These are phyloP conservation scores for Endomychus coccineus DNA, from an alignment of 2,888 invertebrate species.

Conservation along the genomic window DNA sequence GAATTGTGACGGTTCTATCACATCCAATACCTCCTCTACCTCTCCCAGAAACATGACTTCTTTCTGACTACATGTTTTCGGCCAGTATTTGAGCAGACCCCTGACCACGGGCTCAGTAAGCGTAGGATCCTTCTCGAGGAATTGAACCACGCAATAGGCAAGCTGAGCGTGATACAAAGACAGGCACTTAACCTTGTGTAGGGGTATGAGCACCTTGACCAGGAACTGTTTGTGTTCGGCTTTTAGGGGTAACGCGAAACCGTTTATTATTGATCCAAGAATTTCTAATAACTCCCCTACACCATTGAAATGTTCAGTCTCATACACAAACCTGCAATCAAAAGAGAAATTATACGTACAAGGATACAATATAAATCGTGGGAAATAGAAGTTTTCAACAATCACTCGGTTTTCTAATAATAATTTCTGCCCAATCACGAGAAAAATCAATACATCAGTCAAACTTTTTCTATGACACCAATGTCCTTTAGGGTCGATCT, in stretches of 20 bases:
- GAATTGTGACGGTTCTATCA: conserved; percentile 99
- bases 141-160: conserved; percentile 98
- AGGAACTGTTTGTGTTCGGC: conserved; percentile 97
- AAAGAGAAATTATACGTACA: no score
- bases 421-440: no score
- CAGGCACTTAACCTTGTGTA: conserved; percentile 89
- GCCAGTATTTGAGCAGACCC: conserved; percentile 95
- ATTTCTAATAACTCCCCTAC: conserved; percentile 95
- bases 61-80: conserved; percentile 97
- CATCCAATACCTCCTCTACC: conserved; percentile 98
- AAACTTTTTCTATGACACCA: no score
- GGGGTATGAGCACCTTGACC: conserved; percentile 85
- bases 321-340: conserved; percentile 89
- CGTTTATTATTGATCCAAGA: conserved; percentile 97
- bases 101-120: conserved; percentile 92
- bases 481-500: no score
- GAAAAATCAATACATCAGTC: neutral
- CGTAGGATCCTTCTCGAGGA: conserved; percentile 87
- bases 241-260: conserved; percentile 95
- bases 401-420: no score
- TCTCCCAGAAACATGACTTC: conserved; percentile 99
- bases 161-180: conserved; percentile 96
- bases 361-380: conserved; percentile 9
- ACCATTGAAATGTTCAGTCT: conserved; percentile 97
- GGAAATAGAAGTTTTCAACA: no score